Percentiles rank a stretch among this genome's conserved stretches.
Conservation (phyloP, 2,888 invertebrate genomes). For the Parascotia fuliginaria region DNA sequence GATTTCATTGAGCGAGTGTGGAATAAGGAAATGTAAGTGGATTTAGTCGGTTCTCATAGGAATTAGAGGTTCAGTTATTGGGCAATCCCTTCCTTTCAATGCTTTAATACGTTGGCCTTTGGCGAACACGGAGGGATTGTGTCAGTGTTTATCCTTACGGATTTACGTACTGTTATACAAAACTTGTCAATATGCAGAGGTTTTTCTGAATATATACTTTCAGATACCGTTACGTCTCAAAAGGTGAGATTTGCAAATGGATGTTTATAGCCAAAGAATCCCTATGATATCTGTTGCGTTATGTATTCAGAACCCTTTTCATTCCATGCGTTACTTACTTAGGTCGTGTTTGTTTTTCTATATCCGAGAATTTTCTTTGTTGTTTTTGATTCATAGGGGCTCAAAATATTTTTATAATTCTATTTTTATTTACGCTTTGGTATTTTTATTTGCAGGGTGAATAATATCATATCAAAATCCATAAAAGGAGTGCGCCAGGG, state of each 20-base stretch:
- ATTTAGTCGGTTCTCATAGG: slow-evolving; percentile 63
- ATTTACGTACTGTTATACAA: slow-evolving; percentile 61
- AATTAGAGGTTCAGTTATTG: slow-evolving; percentile 60
- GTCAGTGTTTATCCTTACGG: slow-evolving; percentile 57
- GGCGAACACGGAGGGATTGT: slow-evolving; percentile 62
- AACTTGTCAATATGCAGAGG: slow-evolving; percentile 44
- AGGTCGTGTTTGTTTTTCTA: slow-evolving; percentile 39
- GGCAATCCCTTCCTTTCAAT: slow-evolving; percentile 62
- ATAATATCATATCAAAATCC: no score
- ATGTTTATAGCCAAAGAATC: slow-evolving; percentile 36
- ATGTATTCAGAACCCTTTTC: slow-evolving; percentile 41
- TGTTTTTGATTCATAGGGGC: slow-evolving; percentile 17
- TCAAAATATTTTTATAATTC: slow-evolving; percentile 17
- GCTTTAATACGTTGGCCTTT: slow-evolving; percentile 62
- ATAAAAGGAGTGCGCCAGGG: no score
- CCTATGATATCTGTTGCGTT: slow-evolving; percentile 26
- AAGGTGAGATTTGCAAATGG: slow-evolving; percentile 45
- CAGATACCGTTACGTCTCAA: slow-evolving; percentile 34
- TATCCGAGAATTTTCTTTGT: slow-evolving; percentile 37
- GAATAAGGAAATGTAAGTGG: slow-evolving; percentile 64
- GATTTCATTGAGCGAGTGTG: slow-evolving; percentile 58
- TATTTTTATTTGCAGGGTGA: no score
- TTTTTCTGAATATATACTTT: slow-evolving; percentile 25
- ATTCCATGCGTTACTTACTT: slow-evolving; percentile 40
- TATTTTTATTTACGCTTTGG: no score